These are phyloP conservation scores for Nymphalis io DNA, from an alignment of 1,140 invertebrate species.

Conservation along the genomic window DNA sequence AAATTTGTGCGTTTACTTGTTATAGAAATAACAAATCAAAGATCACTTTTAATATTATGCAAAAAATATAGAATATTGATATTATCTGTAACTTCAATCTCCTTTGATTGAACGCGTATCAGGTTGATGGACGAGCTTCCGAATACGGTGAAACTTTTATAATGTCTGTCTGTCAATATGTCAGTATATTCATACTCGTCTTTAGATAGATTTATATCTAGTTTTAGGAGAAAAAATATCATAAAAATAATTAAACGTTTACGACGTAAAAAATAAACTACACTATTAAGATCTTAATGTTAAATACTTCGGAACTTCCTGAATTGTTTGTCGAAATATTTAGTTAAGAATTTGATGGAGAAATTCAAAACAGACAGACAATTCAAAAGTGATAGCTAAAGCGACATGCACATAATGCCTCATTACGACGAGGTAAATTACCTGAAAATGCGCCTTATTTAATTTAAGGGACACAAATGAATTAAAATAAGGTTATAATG, in stretches of 20 bases:
- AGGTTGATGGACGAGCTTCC: conserved; percentile 70
- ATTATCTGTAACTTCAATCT: conserved; percentile 60
- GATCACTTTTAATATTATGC: conserved; percentile 21
- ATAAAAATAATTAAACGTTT: neutral
- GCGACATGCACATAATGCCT: no score
- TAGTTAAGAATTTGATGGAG: no score
- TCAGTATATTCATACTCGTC: conserved; percentile 40
- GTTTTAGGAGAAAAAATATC: conserved; percentile 30
- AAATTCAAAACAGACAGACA: no score
- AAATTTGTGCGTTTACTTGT: no score
- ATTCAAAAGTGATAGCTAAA: no score
- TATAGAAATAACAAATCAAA: neutral
- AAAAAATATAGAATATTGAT: conserved; percentile 43
- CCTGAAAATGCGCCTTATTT: neutral
- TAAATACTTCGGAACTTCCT: neutral
- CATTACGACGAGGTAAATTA: neutral
- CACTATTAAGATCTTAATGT: neutral
- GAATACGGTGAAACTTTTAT: conserved; percentile 55
- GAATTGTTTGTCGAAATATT: neutral
- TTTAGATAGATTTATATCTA: conserved; percentile 45
- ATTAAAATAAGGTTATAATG: conserved; percentile 11
- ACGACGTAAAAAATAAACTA: neutral
- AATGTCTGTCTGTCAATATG: conserved; percentile 60
- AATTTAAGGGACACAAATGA: neutral
- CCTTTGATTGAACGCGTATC: conserved; percentile 68